These are phyloP conservation scores for Margarornis squamiger DNA, from an alignment of 2,797 vertebrate species.

Conservation along the genomic window DNA sequence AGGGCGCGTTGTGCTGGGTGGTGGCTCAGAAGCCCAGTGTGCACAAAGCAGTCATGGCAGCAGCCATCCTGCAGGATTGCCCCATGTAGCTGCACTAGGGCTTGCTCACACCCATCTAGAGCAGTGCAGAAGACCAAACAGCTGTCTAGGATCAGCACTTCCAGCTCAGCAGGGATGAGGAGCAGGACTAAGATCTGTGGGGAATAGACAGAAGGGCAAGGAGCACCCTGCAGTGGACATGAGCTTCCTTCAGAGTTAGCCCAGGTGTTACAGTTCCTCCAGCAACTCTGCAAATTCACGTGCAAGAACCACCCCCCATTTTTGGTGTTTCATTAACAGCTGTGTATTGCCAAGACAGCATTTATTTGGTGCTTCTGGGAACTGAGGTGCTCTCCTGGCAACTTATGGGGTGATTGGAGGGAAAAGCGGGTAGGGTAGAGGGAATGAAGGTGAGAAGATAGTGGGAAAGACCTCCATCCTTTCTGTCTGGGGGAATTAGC, in stretches of 20 bases:
- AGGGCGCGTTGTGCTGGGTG: fast-evolving
- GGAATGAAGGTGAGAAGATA: background rate
- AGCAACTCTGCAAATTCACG: background rate
- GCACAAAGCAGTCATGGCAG: background rate
- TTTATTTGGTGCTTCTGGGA: background rate
- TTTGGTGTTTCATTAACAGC: background rate
- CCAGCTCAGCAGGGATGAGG: background rate
- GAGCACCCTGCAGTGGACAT: fast-evolving
- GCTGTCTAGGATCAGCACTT: background rate
- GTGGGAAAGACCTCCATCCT: background rate
- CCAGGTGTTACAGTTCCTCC: background rate
- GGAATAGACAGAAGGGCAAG: background rate
- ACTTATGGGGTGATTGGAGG: background rate
- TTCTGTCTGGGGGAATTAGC: background rate
- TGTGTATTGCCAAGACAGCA: background rate
- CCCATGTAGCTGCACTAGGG: background rate
- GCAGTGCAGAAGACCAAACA: background rate
- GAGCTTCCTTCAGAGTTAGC: background rate
- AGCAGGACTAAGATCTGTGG: background rate
- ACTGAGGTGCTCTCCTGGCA: background rate
- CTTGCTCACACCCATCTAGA: background rate
- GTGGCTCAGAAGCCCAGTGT: background rate
- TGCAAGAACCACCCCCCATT: background rate
- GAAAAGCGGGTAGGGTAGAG: background rate
- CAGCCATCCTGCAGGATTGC: background rate